Evolutionary conservation across 2,113 vertebrate genomes (phyloP).

Genomic region (Coptodon bakossiorum): DNA sequence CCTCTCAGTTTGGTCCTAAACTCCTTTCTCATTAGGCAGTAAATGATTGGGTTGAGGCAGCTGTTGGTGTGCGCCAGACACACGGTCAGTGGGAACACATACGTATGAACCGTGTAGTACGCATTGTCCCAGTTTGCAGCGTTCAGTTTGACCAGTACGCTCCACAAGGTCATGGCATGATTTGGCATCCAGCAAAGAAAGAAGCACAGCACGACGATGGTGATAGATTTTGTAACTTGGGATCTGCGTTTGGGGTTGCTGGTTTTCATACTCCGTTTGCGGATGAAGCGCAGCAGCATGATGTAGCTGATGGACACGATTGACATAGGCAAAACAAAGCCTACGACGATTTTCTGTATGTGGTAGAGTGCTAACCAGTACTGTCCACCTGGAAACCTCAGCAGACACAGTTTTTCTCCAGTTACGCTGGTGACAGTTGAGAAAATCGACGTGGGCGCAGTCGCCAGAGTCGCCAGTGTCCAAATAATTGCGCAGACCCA

Average conservation of each 20-base stretch:
- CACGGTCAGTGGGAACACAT: constrained; percentile 75
- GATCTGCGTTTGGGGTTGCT: constrained; percentile 51
- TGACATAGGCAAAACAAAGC: constrained; percentile 67
- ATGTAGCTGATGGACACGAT: constrained; percentile 69
- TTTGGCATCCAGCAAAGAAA: constrained; percentile 73
- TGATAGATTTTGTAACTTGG: constrained; percentile 61
- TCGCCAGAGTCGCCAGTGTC: constrained; percentile 63
- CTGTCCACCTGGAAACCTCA: constrained; percentile 69
- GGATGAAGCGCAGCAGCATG: constrained; percentile 65
- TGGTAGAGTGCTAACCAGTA: constrained; percentile 67
- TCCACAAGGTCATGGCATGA: constrained; percentile 74
- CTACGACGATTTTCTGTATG: constrained; percentile 66
- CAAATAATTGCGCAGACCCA: constrained; percentile 57
- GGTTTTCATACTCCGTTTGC: constrained; percentile 55
- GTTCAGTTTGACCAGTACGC: constrained; percentile 75
- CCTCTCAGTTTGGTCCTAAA: constrained; percentile 64
- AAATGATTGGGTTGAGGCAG: constrained; percentile 76
- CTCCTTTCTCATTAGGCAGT: constrained; percentile 73
- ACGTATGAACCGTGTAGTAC: constrained; percentile 72
- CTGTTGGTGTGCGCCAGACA: constrained; percentile 77
- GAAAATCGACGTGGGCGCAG: constrained; percentile 65
- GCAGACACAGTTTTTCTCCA: constrained; percentile 66
- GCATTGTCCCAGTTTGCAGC: constrained; percentile 64
- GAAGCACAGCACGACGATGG: constrained; percentile 56
- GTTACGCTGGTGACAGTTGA: constrained; percentile 61